Evolutionary conservation across 1,140 invertebrate species (phyloP).

Genomic region (Calliphora vicina): DNA sequence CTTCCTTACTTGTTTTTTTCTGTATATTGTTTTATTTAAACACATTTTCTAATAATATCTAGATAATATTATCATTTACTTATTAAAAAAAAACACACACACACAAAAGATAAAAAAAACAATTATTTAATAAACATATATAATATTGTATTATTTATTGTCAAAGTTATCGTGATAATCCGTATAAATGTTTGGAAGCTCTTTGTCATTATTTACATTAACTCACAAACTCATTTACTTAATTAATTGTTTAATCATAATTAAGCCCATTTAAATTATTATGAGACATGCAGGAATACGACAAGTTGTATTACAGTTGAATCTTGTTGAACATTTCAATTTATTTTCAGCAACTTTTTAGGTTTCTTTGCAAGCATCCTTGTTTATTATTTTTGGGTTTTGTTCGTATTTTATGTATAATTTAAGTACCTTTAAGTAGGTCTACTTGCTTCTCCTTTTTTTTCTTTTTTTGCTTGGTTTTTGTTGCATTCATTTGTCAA

Average conservation of each 20-base stretch:
- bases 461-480: neutral
- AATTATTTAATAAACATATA: too few relatives aligned
- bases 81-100: too few relatives aligned
- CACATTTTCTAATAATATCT: too few relatives aligned
- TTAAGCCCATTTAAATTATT: neutral
- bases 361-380: neutral
- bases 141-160: too few relatives aligned
- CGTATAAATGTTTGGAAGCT: too few relatives aligned
- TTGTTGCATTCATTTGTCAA: constrained; percentile 11
- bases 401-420: too few relatives aligned
- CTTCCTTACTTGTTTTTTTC: too few relatives aligned
- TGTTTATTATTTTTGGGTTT: neutral
- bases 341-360: neutral
- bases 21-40: too few relatives aligned
- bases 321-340: neutral
- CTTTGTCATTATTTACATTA: too few relatives aligned
- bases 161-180: too few relatives aligned
- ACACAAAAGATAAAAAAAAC: too few relatives aligned
- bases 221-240: neutral
- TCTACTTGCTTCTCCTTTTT: neutral
- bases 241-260: neutral
- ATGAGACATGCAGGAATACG: neutral
- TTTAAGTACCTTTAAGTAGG: neutral
- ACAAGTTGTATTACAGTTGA: neutral
- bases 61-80: too few relatives aligned